phyloP scores from a whole-genome alignment of 2,888 invertebrate species.

The Nematopogon swammerdamellus region DNA sequence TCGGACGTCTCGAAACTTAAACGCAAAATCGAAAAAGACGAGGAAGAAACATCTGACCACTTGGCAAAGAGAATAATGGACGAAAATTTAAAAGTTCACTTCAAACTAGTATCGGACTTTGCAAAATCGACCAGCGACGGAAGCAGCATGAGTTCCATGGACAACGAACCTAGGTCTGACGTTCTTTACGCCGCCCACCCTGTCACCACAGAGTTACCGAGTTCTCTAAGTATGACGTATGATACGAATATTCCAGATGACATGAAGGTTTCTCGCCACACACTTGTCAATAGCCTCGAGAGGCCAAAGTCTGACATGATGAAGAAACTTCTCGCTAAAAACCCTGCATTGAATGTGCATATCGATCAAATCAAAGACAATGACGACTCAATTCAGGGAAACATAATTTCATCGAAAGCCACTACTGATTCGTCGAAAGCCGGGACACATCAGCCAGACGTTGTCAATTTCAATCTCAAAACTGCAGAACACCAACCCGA shows the following conservation, averaged over 20 bases:
- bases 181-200: slow-evolving; percentile 20
- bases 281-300: slow-evolving; percentile 59
- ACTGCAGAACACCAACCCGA: slow-evolving; percentile 25
- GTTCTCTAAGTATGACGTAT: slow-evolving; percentile 41
- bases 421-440: slow-evolving; percentile 43
- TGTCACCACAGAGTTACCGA: slow-evolving; percentile 34
- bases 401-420: slow-evolving; percentile 20
- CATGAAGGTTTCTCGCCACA: slow-evolving; percentile 60
- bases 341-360: slow-evolving; percentile 46
- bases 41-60: slow-evolving; percentile 44
- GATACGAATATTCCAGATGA: slow-evolving; percentile 63
- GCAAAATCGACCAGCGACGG: slow-evolving; percentile 48
- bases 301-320: slow-evolving; percentile 61
- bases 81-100: slow-evolving; percentile 46
- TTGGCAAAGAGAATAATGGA: slow-evolving; percentile 45
- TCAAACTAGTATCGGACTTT: slow-evolving; percentile 46
- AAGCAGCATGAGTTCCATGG: slow-evolving; percentile 40
- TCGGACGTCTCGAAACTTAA: slow-evolving; percentile 22
- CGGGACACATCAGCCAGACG: slow-evolving; percentile 45
- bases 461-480: slow-evolving; percentile 48
- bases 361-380: slow-evolving; percentile 33
- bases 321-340: slow-evolving; percentile 53
- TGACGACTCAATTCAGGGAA: slow-evolving; percentile 28
- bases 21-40: slow-evolving; percentile 18
- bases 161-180: slow-evolving; percentile 25